Evolutionary conservation across 2,797 vertebrate species (phyloP).

Genomic region (Megalops cyprinoides): DNA sequence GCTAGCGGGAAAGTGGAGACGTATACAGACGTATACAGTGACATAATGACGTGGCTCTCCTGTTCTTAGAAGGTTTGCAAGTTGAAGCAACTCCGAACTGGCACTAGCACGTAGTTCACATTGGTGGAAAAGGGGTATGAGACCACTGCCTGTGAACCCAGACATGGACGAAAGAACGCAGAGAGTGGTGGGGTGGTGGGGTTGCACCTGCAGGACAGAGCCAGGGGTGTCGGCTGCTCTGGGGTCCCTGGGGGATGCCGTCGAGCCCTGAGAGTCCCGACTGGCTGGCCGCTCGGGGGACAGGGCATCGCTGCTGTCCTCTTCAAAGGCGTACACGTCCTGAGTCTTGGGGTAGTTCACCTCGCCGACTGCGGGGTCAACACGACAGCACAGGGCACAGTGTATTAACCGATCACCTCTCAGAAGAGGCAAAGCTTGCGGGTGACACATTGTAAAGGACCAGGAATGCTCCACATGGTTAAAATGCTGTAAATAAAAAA

Average conservation of each 20-base stretch:
- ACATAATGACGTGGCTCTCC: too few species aligned
- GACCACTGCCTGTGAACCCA: too few species aligned
- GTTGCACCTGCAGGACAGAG: slow-evolving; percentile 79
- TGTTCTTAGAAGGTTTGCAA: too few species aligned
- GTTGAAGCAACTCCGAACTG: too few species aligned
- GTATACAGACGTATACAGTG: too few species aligned
- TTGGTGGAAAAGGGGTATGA: too few species aligned
- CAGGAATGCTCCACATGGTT: too few species aligned
- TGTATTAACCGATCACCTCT: not conserved
- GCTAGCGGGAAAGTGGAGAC: too few species aligned
- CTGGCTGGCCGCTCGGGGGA: slow-evolving; percentile 84
- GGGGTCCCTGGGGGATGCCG: slow-evolving; percentile 77
- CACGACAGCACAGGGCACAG: not conserved
- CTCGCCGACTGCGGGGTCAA: slow-evolving; percentile 65
- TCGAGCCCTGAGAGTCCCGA: slow-evolving; percentile 84
- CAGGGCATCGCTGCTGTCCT: slow-evolving; percentile 87
- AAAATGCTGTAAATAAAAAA: too few species aligned
- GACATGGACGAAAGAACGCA: too few species aligned
- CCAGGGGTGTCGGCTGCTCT: slow-evolving; percentile 73
- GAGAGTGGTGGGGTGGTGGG: not conserved
- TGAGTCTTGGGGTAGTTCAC: slow-evolving; percentile 69
- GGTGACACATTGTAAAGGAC: too few species aligned
- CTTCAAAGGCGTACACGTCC: slow-evolving; percentile 89
- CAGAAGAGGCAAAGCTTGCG: not conserved
- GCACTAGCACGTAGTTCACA: too few species aligned